Conservation (phyloP, 1,140 invertebrate species). For the Tetramorium alpestre region DNA sequence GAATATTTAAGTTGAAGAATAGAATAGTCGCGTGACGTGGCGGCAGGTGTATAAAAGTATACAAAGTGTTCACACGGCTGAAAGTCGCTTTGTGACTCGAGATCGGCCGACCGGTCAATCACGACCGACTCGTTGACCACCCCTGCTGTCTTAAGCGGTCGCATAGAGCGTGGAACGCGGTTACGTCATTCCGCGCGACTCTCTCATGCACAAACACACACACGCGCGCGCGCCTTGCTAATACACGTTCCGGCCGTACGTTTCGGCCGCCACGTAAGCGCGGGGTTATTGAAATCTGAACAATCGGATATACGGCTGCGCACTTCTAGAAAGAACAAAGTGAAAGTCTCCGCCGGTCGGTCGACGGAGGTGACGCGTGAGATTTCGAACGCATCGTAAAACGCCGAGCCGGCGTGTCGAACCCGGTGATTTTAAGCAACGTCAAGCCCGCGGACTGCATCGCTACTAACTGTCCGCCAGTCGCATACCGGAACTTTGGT, state of each 20-base stretch:
- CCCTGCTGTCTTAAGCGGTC: constrained; percentile 34
- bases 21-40: not conserved
- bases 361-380: constrained; percentile 58
- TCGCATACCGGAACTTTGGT: constrained; percentile 25
- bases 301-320: constrained; percentile 62
- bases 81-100: not conserved
- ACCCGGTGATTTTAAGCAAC: constrained; percentile 50
- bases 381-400: constrained; percentile 65
- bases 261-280: constrained; percentile 35
- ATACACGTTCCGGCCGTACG: not conserved
- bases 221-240: no score
- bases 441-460: not conserved
- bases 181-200: constrained; percentile 53
- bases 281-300: constrained; percentile 56
- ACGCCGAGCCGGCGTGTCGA: not conserved
- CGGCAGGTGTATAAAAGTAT: not conserved
- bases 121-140: constrained; percentile 33
- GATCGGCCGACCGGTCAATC: not conserved
- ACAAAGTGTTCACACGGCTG: not conserved
- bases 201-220: not conserved
- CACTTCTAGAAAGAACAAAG: constrained; percentile 68
- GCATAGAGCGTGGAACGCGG: constrained; percentile 46
- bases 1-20: not conserved
- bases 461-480: not conserved
- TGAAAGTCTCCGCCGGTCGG: constrained; percentile 62